Conservation (phyloP, 2,888 invertebrate genomes). For the Ochropleura leucogaster region DNA sequence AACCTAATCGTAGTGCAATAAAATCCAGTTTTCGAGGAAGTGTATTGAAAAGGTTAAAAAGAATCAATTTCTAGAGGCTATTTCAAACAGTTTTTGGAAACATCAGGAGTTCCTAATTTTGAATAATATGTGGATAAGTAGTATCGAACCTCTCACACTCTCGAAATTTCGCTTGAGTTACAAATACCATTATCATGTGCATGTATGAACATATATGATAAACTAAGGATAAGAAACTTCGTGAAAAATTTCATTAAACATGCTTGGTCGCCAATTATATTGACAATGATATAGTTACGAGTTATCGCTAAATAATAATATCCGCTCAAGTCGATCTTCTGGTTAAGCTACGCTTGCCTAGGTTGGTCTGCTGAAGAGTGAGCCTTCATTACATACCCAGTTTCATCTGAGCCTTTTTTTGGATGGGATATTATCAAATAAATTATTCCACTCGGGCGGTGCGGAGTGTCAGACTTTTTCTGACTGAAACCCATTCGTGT, state of each 20-base stretch:
- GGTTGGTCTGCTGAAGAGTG: too few relatives aligned
- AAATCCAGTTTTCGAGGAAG: too few relatives aligned
- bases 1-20: too few relatives aligned
- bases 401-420: too few relatives aligned
- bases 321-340: too few relatives aligned
- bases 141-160: neutral
- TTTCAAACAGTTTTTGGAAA: neutral
- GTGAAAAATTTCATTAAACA: neutral
- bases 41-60: neutral
- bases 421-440: too few relatives aligned
- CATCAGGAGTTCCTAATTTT: neutral
- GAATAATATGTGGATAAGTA: neutral
- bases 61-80: neutral
- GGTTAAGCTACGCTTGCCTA: too few relatives aligned
- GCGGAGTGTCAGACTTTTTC: too few relatives aligned
- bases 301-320: too few relatives aligned
- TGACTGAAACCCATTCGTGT: too few relatives aligned
- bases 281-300: neutral
- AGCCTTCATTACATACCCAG: too few relatives aligned
- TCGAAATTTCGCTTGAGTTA: neutral
- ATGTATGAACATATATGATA: neutral
- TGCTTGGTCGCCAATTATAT: neutral
- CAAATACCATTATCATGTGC: neutral
- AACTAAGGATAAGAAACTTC: constrained; percentile 4
- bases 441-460: too few relatives aligned